phyloP scores from a whole-genome alignment of 2,888 invertebrate species.

The Watsonalla binaria region DNA sequence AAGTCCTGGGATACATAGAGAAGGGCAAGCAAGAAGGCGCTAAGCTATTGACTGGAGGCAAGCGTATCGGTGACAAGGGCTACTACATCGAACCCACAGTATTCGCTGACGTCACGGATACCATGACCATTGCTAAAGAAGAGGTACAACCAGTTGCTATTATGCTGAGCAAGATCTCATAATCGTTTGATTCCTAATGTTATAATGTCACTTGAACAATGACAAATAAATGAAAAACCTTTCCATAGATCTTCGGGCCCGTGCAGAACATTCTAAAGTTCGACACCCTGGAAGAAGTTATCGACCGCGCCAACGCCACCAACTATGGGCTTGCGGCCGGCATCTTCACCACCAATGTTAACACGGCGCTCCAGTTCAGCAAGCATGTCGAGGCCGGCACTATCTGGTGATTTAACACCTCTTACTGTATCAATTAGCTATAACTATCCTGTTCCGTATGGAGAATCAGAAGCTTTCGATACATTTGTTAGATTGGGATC shows the following conservation, averaged over 20 bases:
- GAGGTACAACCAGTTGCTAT: conserved; percentile 70
- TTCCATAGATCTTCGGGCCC: conserved; percentile 89
- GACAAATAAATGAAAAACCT: too few species aligned
- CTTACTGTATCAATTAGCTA: too few species aligned
- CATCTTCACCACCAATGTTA: conserved; percentile 87
- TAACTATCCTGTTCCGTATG: too few species aligned
- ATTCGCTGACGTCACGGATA: conserved; percentile 84
- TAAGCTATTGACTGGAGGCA: conserved; percentile 85
- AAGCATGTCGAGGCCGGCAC: conserved; percentile 88
- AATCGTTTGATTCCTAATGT: too few species aligned
- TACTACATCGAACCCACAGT: conserved; percentile 89
- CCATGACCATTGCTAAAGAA: conserved; percentile 87
- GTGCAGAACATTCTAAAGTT: conserved; percentile 93
- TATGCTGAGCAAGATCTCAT: too few species aligned
- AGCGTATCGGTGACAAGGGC: conserved; percentile 79
- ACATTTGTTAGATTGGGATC: background rate
- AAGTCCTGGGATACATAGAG: conserved; percentile 86
- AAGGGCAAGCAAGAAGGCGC: conserved; percentile 90
- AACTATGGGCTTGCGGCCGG: conserved; percentile 90
- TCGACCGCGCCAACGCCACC: conserved; percentile 89
- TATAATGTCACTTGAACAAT: too few species aligned
- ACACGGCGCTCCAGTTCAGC: conserved; percentile 86
- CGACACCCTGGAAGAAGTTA: conserved; percentile 86
- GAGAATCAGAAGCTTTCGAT: too few species aligned
- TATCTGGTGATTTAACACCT: conserved; percentile 78